phyloP scores from a whole-genome alignment of 2,888 invertebrate species.

The Linnaemya tessellans region DNA sequence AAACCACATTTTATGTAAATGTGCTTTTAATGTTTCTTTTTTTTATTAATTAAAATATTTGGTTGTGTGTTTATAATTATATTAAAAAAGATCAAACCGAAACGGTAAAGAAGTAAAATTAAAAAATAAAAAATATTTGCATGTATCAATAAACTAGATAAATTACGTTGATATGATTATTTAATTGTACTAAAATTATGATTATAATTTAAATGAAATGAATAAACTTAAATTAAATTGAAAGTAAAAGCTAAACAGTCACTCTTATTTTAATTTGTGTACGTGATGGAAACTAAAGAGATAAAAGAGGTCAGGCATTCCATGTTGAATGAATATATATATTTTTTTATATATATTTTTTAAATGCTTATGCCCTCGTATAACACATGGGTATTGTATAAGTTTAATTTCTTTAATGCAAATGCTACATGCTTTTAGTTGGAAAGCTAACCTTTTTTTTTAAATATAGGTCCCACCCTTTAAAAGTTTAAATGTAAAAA shows the following conservation, averaged over 20 bases:
- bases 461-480: too few species aligned
- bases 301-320: background rate
- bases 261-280: background rate
- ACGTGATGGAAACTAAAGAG: slow-evolving; percentile 2
- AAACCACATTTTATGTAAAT: slow-evolving; percentile 71
- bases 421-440: too few species aligned
- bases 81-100: slow-evolving; percentile 4
- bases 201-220: slow-evolving; percentile 15
- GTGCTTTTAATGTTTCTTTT: slow-evolving; percentile 7
- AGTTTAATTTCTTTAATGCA: too few species aligned
- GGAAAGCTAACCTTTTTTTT: too few species aligned
- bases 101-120: slow-evolving; percentile 17
- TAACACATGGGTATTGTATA: too few species aligned
- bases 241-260: slow-evolving; percentile 56
- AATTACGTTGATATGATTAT: slow-evolving; percentile 50
- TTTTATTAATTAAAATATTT: slow-evolving; percentile 45
- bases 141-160: slow-evolving; percentile 52
- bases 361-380: background rate
- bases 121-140: slow-evolving; percentile 43
- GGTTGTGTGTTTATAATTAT: slow-evolving; percentile 14
- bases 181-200: slow-evolving; percentile 42
- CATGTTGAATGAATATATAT: background rate
- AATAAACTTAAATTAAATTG: slow-evolving; percentile 17
- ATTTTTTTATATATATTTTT: background rate
- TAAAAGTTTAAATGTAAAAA: too few species aligned